A percentile compares a stretch with the other conserved stretches of the same genome.
These are phyloP conservation scores for Deilephila elpenor DNA, from an alignment of 2,888 invertebrate genomes.

Conservation along the genomic window DNA sequence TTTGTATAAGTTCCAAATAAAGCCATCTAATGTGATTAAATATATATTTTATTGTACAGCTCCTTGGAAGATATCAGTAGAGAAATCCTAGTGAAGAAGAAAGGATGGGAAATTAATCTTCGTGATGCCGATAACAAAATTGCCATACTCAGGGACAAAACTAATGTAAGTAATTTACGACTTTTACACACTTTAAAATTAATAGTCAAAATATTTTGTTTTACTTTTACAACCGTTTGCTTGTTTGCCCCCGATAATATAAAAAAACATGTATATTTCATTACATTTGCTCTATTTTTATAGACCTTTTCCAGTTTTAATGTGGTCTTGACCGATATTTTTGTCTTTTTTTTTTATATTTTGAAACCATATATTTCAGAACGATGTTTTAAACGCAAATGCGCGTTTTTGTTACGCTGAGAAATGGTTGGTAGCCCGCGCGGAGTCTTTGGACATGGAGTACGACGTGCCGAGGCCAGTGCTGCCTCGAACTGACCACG, in stretches of 20 bases:
- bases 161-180: slow-evolving; percentile 57
- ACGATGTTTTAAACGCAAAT: slow-evolving; percentile 63
- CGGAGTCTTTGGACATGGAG: slow-evolving; percentile 63
- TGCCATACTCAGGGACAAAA: slow-evolving; percentile 66
- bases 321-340: no score
- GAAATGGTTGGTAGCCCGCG: slow-evolving; percentile 69
- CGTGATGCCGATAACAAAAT: slow-evolving; percentile 60
- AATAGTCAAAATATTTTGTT: no score
- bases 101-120: slow-evolving; percentile 54
- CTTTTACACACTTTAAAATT: not conserved
- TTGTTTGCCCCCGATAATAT: no score
- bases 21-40: not conserved
- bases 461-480: slow-evolving; percentile 48
- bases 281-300: no score
- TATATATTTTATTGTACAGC: slow-evolving; percentile 45
- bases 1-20: not conserved
- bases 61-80: slow-evolving; percentile 48
- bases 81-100: slow-evolving; percentile 56
- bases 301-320: no score
- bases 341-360: not conserved
- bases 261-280: no score
- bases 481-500: slow-evolving; percentile 58
- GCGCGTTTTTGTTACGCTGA: slow-evolving; percentile 67
- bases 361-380: slow-evolving; percentile 54
- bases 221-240: no score